Evolutionary conservation across 2,888 invertebrate genomes (phyloP).

Genomic region (Uloborus plumipes): DNA sequence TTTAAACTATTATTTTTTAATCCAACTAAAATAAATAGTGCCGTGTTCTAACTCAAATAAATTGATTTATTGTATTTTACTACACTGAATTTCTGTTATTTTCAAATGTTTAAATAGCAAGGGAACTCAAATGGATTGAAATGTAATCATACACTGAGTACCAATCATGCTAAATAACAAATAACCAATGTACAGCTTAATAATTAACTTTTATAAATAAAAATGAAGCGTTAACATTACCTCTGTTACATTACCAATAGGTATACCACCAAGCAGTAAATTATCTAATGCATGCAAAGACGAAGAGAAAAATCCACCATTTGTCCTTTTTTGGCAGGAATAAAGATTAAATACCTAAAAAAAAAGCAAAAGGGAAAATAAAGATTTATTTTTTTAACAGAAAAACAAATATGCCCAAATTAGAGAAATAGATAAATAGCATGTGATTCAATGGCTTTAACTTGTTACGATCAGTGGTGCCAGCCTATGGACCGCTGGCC

Average conservation of each 20-base stretch:
- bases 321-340: neutral
- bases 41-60: too few species aligned
- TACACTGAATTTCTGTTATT: too few species aligned
- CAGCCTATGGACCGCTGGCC: too few species aligned
- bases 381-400: neutral
- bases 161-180: neutral
- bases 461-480: too few species aligned
- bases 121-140: too few species aligned
- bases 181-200: neutral
- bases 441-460: too few species aligned
- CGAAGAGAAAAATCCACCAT: conserved; percentile 31
- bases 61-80: too few species aligned
- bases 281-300: conserved; percentile 40
- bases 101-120: too few species aligned
- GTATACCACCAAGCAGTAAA: conserved; percentile 48
- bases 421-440: too few species aligned
- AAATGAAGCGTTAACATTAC: conserved; percentile 2
- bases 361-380: neutral
- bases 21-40: too few species aligned
- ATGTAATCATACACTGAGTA: neutral
- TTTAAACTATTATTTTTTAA: too few species aligned
- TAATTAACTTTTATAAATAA: neutral
- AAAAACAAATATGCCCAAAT: neutral
- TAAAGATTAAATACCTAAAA: conserved; percentile 33
- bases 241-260: conserved; percentile 50